Percentiles rank a stretch among this genome's conserved stretches.
Conservation (phyloP, 2,888 invertebrate genomes). For the Fragum whitleyi region DNA sequence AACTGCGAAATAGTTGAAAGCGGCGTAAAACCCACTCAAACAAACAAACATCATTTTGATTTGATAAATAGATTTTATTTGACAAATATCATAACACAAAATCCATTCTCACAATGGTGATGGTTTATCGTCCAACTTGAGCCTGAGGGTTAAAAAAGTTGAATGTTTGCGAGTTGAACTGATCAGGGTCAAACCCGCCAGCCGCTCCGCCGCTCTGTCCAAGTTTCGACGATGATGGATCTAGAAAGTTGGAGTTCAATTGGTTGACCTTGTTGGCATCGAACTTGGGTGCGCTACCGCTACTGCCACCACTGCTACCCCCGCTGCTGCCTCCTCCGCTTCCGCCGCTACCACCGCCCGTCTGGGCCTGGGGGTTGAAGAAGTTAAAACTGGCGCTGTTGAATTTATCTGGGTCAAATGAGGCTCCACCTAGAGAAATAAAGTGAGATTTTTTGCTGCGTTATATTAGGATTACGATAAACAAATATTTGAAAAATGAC, state of each 20-base stretch:
- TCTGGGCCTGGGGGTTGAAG: constrained; percentile 51
- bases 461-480: no score
- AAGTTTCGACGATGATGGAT: constrained; percentile 62
- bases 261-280: constrained; percentile 69
- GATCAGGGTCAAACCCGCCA: constrained; percentile 63
- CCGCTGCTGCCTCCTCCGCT: constrained; percentile 29
- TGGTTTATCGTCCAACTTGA: constrained; percentile 40
- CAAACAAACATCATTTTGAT: no score
- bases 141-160: constrained; percentile 64
- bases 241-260: constrained; percentile 61
- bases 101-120: no score
- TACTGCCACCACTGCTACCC: constrained; percentile 29
- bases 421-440: constrained; percentile 27
- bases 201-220: constrained; percentile 58
- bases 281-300: constrained; percentile 57
- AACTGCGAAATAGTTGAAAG: no score
- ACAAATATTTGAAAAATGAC: no score
- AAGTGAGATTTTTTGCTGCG: background rate
- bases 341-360: constrained; percentile 18
- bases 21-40: no score
- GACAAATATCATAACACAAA: no score
- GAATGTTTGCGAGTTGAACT: constrained; percentile 59
- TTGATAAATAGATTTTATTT: no score
- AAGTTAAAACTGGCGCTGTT: constrained; percentile 45
- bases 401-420: constrained; percentile 47